phyloP scores from a whole-genome alignment of 2,888 invertebrate species.

The Mesorhabditis spiculigera region DNA sequence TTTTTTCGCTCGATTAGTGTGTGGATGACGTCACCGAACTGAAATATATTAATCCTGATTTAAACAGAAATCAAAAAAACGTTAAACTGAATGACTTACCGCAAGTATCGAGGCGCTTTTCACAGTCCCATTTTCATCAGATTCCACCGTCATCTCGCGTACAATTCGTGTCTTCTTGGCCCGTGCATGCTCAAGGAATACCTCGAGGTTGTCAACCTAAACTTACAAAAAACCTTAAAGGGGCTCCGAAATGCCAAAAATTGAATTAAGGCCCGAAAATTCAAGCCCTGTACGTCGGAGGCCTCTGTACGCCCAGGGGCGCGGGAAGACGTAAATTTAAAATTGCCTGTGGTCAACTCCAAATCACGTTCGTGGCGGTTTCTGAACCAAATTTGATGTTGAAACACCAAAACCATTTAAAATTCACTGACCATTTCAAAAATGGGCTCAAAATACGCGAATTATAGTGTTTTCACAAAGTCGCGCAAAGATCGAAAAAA shows the following conservation, averaged over 20 bases:
- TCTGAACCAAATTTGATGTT: too few relatives aligned
- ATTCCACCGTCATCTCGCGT: slow-evolving; percentile 82
- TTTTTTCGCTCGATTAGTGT: slow-evolving; percentile 83
- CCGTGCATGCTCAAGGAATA: slow-evolving; percentile 78
- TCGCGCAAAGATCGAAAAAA: too few relatives aligned
- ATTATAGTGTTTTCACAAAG: too few relatives aligned
- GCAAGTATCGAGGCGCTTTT: slow-evolving; percentile 84
- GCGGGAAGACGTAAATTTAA: too few relatives aligned
- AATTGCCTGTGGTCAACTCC: too few relatives aligned
- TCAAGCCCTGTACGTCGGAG: neutral
- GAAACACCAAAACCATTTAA: too few relatives aligned
- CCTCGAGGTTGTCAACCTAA: slow-evolving; percentile 81
- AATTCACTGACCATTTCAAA: too few relatives aligned
- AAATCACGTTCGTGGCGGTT: too few relatives aligned
- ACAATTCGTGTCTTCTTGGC: slow-evolving; percentile 76
- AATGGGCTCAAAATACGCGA: too few relatives aligned
- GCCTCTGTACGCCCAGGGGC: too few relatives aligned
- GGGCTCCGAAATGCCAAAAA: too few relatives aligned
- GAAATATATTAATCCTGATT: slow-evolving; percentile 23
- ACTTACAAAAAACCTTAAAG: neutral
- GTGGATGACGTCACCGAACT: slow-evolving; percentile 96
- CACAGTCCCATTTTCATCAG: slow-evolving; percentile 78
- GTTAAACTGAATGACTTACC: slow-evolving; percentile 67
- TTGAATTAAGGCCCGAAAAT: too few relatives aligned
- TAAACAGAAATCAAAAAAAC: neutral